phyloP scores from a whole-genome alignment of 2,113 vertebrate genomes.

The Malurus cyaneus region DNA sequence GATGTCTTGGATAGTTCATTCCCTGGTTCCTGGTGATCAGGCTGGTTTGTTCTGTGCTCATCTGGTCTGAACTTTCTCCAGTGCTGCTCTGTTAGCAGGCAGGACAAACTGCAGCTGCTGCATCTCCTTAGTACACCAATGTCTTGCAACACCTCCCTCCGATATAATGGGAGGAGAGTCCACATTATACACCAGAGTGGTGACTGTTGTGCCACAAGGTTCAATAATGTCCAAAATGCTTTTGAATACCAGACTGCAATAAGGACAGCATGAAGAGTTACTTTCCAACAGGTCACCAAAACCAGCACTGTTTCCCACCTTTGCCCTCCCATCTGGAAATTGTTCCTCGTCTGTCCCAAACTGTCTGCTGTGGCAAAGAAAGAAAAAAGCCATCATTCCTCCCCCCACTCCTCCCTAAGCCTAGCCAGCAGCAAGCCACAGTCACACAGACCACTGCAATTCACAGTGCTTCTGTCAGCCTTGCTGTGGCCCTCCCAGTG shows the following conservation, averaged over 20 bases:
- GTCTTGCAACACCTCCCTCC: neutral
- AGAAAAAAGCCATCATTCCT: neutral
- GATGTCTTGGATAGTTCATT: neutral
- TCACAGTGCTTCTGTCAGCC: neutral
- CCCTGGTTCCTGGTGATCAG: neutral
- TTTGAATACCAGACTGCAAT: neutral
- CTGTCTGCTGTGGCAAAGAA: neutral
- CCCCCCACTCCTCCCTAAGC: neutral
- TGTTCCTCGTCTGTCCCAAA: neutral
- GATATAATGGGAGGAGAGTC: neutral
- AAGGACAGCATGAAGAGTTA: neutral
- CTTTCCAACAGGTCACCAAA: neutral
- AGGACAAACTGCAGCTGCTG: neutral
- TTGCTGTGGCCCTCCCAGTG: neutral
- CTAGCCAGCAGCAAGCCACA: neutral
- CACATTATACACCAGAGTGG: neutral
- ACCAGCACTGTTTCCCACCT: neutral
- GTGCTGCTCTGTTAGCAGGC: rapidly evolving
- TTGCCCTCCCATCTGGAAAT: neutral
- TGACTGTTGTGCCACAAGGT: neutral
- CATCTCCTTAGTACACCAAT: neutral
- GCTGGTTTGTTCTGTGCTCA: neutral
- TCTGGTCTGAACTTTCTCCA: neutral
- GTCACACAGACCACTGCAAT: neutral
- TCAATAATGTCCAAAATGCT: neutral